These are phyloP conservation scores for Nephrotoma appendiculata DNA, from an alignment of 2,888 invertebrate genomes.

Conservation along the genomic window DNA sequence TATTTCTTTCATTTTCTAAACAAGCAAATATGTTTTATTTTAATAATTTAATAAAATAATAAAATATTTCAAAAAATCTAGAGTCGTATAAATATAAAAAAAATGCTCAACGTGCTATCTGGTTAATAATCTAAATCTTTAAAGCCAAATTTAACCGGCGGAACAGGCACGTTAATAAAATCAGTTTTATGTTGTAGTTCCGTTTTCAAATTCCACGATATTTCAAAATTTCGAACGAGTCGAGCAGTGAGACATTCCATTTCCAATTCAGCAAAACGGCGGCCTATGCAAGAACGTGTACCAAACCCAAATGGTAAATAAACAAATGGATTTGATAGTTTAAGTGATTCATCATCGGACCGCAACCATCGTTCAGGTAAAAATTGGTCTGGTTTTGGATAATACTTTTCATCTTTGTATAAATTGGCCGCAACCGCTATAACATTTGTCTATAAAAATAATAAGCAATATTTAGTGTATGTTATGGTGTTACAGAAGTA, in stretches of 20 bases:
- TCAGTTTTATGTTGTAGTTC: not conserved
- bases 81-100: too few species aligned
- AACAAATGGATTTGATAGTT: not conserved
- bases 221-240: conserved; percentile 6
- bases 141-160: not conserved
- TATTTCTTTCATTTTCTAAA: too few species aligned
- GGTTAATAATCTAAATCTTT: not conserved
- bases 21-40: too few species aligned
- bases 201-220: not conserved
- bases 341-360: not conserved
- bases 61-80: too few species aligned
- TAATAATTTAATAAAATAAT: too few species aligned
- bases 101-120: not conserved
- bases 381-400: conserved; percentile 44
- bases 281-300: conserved; percentile 51
- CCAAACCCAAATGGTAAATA: conserved; percentile 4
- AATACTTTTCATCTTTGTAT: conserved; percentile 43
- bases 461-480: not conserved
- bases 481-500: not conserved
- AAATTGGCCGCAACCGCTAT: conserved; percentile 58
- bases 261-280: conserved; percentile 57
- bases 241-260: conserved; percentile 38
- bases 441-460: conserved; percentile 48
- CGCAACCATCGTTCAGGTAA: conserved; percentile 63
- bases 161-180: not conserved